These are phyloP conservation scores for Perodicticus potto DNA, from an alignment of 2,797 vertebrate genomes.

Conservation along the genomic window DNA sequence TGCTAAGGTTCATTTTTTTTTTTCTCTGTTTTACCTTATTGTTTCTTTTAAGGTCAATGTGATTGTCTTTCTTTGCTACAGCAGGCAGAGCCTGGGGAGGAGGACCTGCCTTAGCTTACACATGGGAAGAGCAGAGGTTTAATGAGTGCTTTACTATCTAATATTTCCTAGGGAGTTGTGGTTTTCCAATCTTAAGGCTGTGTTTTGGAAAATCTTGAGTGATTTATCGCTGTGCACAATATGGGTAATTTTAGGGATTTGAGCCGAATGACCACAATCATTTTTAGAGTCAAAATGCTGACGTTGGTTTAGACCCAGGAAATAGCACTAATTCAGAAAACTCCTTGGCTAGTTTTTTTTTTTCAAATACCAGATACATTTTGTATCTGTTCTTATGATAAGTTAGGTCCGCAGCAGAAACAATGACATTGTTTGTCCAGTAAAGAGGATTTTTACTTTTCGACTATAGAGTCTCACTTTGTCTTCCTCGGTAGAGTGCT, in stretches of 20 bases:
- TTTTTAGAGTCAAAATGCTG: constrained; percentile 53
- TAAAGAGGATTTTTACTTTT: neutral
- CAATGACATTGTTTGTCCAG: constrained; percentile 34
- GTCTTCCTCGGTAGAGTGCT: too few relatives aligned
- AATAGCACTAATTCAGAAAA: constrained; percentile 62
- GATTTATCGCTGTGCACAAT: neutral
- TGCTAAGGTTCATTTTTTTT: neutral
- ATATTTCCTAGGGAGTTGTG: neutral
- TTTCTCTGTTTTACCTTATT: constrained; percentile 9
- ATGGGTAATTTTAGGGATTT: constrained; percentile 38
- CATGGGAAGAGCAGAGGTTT: neutral
- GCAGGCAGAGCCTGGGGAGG: neutral
- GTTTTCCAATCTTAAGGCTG: neutral
- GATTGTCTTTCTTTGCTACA: neutral
- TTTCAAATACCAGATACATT: constrained; percentile 32
- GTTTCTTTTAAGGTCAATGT: constrained; percentile 38
- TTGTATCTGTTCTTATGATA: constrained; percentile 59
- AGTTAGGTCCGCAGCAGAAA: constrained; percentile 24
- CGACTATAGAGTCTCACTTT: too few relatives aligned
- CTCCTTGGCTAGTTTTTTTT: constrained; percentile 25
- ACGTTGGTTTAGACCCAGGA: constrained; percentile 40
- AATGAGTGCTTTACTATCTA: neutral
- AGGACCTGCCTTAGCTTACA: neutral
- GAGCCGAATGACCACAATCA: constrained; percentile 28
- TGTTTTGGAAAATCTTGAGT: constrained; percentile 36